Evolutionary conservation across 1,140 invertebrate genomes (phyloP).

Genomic region (Drosophila ficusphila): DNA sequence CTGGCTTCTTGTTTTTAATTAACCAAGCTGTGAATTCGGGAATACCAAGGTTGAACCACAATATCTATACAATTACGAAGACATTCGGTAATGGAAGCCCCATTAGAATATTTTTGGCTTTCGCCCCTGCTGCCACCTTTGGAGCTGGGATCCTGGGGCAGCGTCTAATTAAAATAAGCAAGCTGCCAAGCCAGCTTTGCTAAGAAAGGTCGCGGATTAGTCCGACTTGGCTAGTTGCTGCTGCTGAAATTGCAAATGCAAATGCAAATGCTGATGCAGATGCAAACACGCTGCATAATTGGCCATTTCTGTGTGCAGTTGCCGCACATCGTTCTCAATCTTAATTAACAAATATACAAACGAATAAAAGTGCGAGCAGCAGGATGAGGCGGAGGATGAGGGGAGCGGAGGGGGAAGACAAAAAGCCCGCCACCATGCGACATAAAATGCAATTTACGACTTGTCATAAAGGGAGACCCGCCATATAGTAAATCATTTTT

Average conservation of each 20-base stretch:
- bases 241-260: slow-evolving; percentile 32
- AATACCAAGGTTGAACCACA: slow-evolving; percentile 8
- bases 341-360: slow-evolving; percentile 82
- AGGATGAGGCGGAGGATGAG: background rate
- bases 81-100: slow-evolving; percentile 2
- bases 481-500: slow-evolving; percentile 82
- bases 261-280: slow-evolving; percentile 51
- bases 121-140: slow-evolving; percentile 20
- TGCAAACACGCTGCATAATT: slow-evolving; percentile 77
- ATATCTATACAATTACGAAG: slow-evolving; percentile 5
- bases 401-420: slow-evolving; percentile 11
- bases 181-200: slow-evolving; percentile 18
- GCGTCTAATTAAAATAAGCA: slow-evolving; percentile 51
- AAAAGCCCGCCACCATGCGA: slow-evolving; percentile 61
- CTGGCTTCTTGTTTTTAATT: background rate
- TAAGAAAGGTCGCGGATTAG: slow-evolving; percentile 39
- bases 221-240: slow-evolving; percentile 21
- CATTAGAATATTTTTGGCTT: slow-evolving; percentile 1
- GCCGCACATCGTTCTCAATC: slow-evolving; percentile 78
- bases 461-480: slow-evolving; percentile 79
- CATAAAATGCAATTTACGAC: slow-evolving; percentile 82
- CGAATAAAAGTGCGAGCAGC: slow-evolving; percentile 59
- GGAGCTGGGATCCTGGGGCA: slow-evolving; percentile 20
- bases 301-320: slow-evolving; percentile 80
- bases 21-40: slow-evolving; percentile 1